Base-by-base conservation (phyloP, 2,113 vertebrate species). In the Cinclus mexicanus region DNA sequence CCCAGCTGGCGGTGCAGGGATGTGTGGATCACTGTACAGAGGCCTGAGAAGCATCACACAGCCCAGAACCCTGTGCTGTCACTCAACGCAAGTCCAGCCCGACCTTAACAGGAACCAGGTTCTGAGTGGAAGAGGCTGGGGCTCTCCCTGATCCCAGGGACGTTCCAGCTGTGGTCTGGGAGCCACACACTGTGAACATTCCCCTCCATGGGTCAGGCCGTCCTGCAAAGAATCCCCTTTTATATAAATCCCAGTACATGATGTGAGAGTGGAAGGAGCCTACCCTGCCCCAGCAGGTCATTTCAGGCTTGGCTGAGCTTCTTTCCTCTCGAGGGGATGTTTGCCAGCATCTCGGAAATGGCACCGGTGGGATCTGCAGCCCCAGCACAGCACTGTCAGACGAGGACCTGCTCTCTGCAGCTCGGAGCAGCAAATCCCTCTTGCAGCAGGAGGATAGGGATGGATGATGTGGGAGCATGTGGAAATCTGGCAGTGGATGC, bases 321-420 rank as follows among this genome's bases (percentile, higher is more conserved):
- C 80, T 87, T 96, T 96, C 94, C 94, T 95, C 83, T 64, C 1
- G 7, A 72, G 70, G 72, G 55, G 68, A 59, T 11, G 41, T 18
- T 74, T 96, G 93, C 93, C 96, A 96, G 87, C 80, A 49, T 53
- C 89, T 94, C 77, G 47, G 93, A 96, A 96, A 83, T 77, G 80
- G 83, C 91, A 65, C 76, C 0, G 10, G 80, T 60, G 89, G 18
- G 71, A 79, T 86, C 80, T 23, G 76, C 91, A 92, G 91, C 61
- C 88, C 74, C 2, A 31, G 60, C 93, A 39, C 35, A 11, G 71
- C 70, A 1, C 57, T 16, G 49, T 4, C 70, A 35, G 25, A 7
- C 3, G 1, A 44, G 70, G 82, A 75, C 11, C 52, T 82, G 87
- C 87, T 86, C 63, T 39, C 57, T 69, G 74, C 79, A 69, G 53